These are phyloP conservation scores for Caenorhabditis sinica DNA, from an alignment of 2,888 invertebrate species.

Conservation along the genomic window DNA sequence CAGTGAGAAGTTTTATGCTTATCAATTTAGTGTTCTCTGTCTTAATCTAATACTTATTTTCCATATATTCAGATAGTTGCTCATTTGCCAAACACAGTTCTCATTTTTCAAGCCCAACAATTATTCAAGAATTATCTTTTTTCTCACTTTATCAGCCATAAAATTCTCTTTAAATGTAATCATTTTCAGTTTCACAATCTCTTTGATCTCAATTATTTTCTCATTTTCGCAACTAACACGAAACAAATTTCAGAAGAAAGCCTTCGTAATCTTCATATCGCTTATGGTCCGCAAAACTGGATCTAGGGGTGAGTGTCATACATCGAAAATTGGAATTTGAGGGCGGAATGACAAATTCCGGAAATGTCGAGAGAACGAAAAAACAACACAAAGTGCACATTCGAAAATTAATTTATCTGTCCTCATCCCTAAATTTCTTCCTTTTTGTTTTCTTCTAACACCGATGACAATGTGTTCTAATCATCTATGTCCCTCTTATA, in stretches of 20 bases:
- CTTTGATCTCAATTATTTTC: background rate
- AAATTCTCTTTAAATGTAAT: background rate
- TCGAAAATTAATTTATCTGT: slow-evolving; percentile 52
- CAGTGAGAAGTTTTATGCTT: too few relatives aligned
- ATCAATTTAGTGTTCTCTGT: too few relatives aligned
- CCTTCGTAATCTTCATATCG: slow-evolving; percentile 54
- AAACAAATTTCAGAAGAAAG: slow-evolving; percentile 28
- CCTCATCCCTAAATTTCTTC: background rate
- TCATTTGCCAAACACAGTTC: too few relatives aligned
- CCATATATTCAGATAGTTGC: too few relatives aligned
- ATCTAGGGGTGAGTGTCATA: slow-evolving; percentile 58
- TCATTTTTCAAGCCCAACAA: too few relatives aligned
- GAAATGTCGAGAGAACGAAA: slow-evolving; percentile 21
- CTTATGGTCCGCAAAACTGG: slow-evolving; percentile 70
- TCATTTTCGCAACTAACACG: too few relatives aligned
- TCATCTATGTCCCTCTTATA: background rate
- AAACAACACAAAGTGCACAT: slow-evolving; percentile 44
- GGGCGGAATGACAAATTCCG: slow-evolving; percentile 11
- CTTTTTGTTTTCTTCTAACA: background rate
- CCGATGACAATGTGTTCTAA: background rate
- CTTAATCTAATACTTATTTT: too few relatives aligned
- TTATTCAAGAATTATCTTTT: too few relatives aligned
- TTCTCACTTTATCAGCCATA: background rate
- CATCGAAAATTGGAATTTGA: slow-evolving; percentile 19
- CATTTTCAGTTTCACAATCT: background rate